A percentile compares a stretch with the other conserved stretches of the same genome.
Evolutionary conservation across 2,113 vertebrate species (phyloP).

Genomic region (Sebastes schlegelii): DNA sequence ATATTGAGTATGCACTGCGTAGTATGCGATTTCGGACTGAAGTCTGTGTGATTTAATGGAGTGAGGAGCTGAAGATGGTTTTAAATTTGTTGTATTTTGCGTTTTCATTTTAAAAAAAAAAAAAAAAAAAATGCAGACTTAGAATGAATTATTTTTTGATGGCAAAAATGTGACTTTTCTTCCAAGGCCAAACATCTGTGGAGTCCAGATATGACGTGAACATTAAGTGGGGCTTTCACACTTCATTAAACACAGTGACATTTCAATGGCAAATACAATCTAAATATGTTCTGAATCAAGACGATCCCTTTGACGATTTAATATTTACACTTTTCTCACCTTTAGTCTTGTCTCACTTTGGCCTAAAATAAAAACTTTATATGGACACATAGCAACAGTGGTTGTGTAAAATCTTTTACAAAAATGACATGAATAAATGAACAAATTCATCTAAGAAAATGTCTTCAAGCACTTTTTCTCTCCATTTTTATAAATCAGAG

Average conservation of each 20-base stretch:
- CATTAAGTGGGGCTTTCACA: constrained; percentile 59
- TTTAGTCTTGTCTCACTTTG: constrained; percentile 63
- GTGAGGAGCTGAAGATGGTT: no score
- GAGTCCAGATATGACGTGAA: constrained; percentile 62
- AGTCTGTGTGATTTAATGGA: no score
- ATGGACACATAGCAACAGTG: constrained; percentile 70
- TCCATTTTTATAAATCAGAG: constrained; percentile 53
- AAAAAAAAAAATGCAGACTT: no score
- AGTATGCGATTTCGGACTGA: no score
- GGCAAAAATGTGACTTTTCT: neutral
- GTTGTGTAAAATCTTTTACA: constrained; percentile 68
- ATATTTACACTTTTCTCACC: constrained; percentile 67
- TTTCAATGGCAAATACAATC: constrained; percentile 77
- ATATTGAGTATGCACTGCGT: no score
- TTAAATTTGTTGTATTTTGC: no score
- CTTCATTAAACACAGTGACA: constrained; percentile 71
- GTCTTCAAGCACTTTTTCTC: constrained; percentile 37
- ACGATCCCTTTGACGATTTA: constrained; percentile 63
- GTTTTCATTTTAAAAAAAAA: no score
- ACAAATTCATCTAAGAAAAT: constrained; percentile 58
- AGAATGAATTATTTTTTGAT: neutral
- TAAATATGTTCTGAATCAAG: constrained; percentile 66
- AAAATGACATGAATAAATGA: constrained; percentile 53
- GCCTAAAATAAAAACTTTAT: constrained; percentile 74
- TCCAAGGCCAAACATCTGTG: neutral